A percentile compares a stretch with the other conserved stretches of the same genome.
Evolutionary conservation across 1,140 invertebrate genomes (phyloP).

Genomic region (Lordiphosa stackelbergi): DNA sequence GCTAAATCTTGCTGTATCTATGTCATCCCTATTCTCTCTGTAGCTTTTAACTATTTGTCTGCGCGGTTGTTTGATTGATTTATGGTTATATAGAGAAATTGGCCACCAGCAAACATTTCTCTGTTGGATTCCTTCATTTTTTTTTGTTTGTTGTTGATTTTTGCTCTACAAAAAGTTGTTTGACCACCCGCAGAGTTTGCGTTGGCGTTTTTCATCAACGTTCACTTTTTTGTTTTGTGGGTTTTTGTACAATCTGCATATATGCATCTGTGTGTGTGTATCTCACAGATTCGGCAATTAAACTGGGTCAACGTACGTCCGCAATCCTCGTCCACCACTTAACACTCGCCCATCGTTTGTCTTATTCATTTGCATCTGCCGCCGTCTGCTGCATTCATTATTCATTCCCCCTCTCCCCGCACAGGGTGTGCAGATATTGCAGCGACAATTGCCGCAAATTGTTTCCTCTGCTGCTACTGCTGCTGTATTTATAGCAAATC

Average conservation of each 20-base stretch:
- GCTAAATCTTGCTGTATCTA: background rate
- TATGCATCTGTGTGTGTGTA: constrained; percentile 19
- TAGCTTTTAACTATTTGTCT: constrained; percentile 28
- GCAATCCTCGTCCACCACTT: constrained; percentile 22
- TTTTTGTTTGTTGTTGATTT: constrained; percentile 17
- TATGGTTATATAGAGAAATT: constrained; percentile 14
- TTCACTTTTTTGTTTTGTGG: constrained; percentile 25
- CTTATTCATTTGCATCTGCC: constrained; percentile 61
- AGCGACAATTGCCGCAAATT: constrained; percentile 70
- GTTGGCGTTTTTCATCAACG: constrained; percentile 46
- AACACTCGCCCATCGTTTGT: constrained; percentile 61
- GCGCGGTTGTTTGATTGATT: constrained; percentile 30
- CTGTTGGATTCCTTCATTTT: too few relatives aligned
- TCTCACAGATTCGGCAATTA: constrained; percentile 20
- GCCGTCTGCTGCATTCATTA: constrained; percentile 24
- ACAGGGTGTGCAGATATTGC: constrained; percentile 45
- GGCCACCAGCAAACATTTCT: constrained; percentile 4
- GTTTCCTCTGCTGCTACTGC: constrained; percentile 38
- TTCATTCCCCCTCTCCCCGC: constrained; percentile 13
- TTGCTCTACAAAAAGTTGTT: constrained; percentile 16
- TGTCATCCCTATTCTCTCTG: constrained; percentile 21
- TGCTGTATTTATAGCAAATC: constrained; percentile 62
- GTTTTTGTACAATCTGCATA: constrained; percentile 17
- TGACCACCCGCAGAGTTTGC: constrained; percentile 3
- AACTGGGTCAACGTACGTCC: constrained; percentile 67